These are phyloP conservation scores for Parascotia fuliginaria DNA, from an alignment of 2,888 invertebrate genomes.

Conservation along the genomic window DNA sequence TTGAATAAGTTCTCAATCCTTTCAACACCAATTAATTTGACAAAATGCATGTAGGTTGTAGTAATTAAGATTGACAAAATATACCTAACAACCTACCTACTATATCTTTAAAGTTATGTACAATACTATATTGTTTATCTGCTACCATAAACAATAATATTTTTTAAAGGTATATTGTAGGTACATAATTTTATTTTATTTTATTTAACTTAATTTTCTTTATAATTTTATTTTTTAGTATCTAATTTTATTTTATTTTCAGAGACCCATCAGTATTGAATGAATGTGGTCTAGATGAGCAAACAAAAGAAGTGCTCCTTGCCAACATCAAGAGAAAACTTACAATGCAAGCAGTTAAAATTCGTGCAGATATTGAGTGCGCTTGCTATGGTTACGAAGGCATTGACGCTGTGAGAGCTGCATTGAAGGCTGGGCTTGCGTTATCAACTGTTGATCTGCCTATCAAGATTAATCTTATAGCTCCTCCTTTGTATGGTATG, in stretches of 20 bases:
- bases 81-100: too few species aligned
- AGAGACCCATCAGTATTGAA: conserved; percentile 98
- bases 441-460: conserved; percentile 97
- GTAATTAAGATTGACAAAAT: too few species aligned
- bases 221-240: too few species aligned
- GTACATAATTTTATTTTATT: neutral
- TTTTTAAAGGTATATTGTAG: too few species aligned
- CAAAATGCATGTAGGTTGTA: too few species aligned
- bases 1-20: too few species aligned
- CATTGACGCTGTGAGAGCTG: conserved; percentile 98
- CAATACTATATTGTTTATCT: too few species aligned
- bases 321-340: conserved; percentile 98
- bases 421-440: conserved; percentile 95
- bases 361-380: conserved; percentile 78
- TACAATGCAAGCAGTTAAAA: conserved; percentile 92
- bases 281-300: conserved; percentile 97
- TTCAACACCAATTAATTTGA: too few species aligned
- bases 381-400: conserved; percentile 94
- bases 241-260: conserved; percentile 43
- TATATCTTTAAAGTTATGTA: too few species aligned
- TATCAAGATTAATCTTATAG: conserved; percentile 99
- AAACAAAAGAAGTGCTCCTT: conserved; percentile 95
- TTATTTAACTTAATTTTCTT: neutral
- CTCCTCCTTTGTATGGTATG: conserved; percentile 97
- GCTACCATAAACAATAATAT: too few species aligned